A percentile compares a stretch with the other conserved stretches of the same genome.
Evolutionary conservation across 2,888 invertebrate species (phyloP).

Genomic region (Spodoptera littoralis): DNA sequence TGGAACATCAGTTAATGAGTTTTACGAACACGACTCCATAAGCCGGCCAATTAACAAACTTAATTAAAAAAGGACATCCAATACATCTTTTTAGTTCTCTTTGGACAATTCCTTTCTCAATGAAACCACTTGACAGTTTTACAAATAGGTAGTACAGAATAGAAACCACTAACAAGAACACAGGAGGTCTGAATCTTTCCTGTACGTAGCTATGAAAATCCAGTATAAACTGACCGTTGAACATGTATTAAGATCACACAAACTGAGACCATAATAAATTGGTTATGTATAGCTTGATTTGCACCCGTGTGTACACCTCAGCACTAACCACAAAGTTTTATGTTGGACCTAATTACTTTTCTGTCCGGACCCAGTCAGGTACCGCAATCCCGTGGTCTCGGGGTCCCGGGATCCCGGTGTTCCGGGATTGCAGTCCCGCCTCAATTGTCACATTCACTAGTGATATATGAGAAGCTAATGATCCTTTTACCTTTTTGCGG

Average conservation of each 20-base stretch:
- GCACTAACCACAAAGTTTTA: constrained; percentile 37
- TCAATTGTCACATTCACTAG: constrained; percentile 54
- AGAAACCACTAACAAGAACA: background rate
- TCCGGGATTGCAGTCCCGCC: constrained; percentile 39
- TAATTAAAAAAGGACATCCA: too few species aligned
- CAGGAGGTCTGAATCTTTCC: constrained; percentile 26
- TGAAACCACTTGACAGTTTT: background rate
- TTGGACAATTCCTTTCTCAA: background rate
- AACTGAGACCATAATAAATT: too few species aligned
- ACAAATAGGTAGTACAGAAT: background rate
- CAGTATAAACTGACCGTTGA: too few species aligned
- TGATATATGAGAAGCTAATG: constrained; percentile 61
- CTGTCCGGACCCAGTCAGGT: constrained; percentile 39
- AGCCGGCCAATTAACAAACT: too few species aligned
- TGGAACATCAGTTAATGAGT: too few species aligned
- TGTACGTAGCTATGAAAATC: background rate
- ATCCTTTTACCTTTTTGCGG: constrained; percentile 45
- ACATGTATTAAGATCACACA: too few species aligned
- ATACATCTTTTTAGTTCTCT: too few species aligned
- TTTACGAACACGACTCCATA: too few species aligned
- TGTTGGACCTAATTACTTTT: constrained; percentile 65
- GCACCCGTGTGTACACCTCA: constrained; percentile 4
- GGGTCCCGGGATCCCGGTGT: constrained; percentile 24
- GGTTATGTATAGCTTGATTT: too few species aligned
- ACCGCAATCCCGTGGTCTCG: constrained; percentile 16